Base-by-base conservation (phyloP, 2,888 invertebrate genomes). In the Drosophila mimica region DNA sequence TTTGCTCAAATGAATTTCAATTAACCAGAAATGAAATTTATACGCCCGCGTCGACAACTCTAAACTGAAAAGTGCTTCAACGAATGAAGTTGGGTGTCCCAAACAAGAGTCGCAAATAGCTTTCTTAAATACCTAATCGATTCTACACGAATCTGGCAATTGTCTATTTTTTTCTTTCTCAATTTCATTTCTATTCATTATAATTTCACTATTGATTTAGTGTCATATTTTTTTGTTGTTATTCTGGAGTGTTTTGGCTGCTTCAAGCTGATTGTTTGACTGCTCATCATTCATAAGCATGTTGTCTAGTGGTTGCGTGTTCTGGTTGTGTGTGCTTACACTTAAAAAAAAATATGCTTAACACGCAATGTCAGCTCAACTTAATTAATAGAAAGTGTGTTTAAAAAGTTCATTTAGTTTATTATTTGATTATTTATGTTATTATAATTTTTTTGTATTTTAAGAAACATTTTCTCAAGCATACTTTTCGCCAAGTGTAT, bases 1-100 rank as follows among this genome's bases (percentile, higher is more conserved):
- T 89, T 89, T 89, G 70, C 74, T 78, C 82, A 81, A 88, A 89
- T 88, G 86, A 88, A 88, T 88, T 89, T 89, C 88, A 88, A 88
- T 88, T 89, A 88, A 86, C 79, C 82, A 40, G 66, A 77, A 84
- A 85, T 82, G 83, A 76, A 85, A 84, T 88, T 88, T 80, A 84
- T 83, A 81, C 76, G 43, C 38, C 56, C 43, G 65, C 74, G 48
- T 28, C 54, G 74, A 66, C 31, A 33, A 57, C 76, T 78, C 67
- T 51, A 76, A 78, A 72, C 62, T 68, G 64, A 30, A 46, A 72
- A 68, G 61, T 57, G 59, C 15, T 13, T 20, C 61, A 63, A 7
- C 51, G 64, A 70, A 63, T 49, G 43, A 58, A 54, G 34, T 31
- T 43, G 8, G 6, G 43, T 31, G 43, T 17, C 15, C 11, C 30